Conservation (phyloP, 2,797 vertebrate genomes). For the Sebastolobus altivelis region DNA sequence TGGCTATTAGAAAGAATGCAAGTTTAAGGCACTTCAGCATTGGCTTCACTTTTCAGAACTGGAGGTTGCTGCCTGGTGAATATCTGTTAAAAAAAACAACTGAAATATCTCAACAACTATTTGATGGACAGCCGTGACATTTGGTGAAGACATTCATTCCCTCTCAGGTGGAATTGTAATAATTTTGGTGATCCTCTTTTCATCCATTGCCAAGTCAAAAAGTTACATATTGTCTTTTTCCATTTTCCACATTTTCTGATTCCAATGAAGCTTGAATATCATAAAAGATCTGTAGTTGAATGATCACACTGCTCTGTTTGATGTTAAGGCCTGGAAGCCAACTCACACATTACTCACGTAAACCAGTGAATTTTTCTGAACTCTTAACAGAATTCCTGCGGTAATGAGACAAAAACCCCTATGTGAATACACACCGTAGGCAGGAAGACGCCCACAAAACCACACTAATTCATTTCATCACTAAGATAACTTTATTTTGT, state of each 20-base stretch:
- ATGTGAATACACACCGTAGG: not conserved
- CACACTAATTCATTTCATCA: slow-evolving; percentile 15
- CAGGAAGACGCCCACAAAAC: not conserved
- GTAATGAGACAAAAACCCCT: not conserved
- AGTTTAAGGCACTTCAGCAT: too few species aligned
- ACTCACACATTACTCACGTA: not conserved
- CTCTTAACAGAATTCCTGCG: not conserved
- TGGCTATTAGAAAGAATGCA: too few species aligned
- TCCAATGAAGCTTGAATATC: not conserved
- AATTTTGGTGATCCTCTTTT: not conserved
- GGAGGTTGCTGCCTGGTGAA: too few species aligned
- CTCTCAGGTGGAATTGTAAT: too few species aligned
- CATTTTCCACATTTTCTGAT: not conserved
- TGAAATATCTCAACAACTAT: not conserved
- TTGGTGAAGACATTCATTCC: not conserved
- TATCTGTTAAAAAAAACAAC: too few species aligned
- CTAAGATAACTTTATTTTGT: not conserved
- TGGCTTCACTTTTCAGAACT: too few species aligned
- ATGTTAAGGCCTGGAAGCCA: not conserved
- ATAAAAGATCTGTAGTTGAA: not conserved
- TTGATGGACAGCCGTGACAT: not conserved
- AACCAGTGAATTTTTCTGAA: not conserved
- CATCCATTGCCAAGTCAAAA: not conserved
- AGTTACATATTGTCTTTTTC: not conserved
- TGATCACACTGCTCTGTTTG: slow-evolving; percentile 1